Evolutionary conservation across 2,888 invertebrate species (phyloP), one percentile per base, ranked within the genome.

Genomic region (Campopleginae sp.): DNA sequence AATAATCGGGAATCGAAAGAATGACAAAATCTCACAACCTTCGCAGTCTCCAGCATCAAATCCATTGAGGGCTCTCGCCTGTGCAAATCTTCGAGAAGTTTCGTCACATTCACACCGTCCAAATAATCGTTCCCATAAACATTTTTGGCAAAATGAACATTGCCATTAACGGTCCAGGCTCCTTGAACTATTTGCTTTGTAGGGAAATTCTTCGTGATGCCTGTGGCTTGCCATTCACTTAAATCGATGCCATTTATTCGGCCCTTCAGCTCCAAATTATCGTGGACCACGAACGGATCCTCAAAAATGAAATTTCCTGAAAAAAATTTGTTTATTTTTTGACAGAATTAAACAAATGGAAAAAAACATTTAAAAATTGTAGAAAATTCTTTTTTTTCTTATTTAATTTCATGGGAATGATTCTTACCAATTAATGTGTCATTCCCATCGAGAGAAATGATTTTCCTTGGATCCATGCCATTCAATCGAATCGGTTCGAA

Each of bases 141-240:
- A 76, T 93, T 86, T 27, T 92, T 90, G n/a, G 90, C 85, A 54
- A 95, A 94, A 46, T 91, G 88, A 19, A 95, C 88, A 79, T 94
- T 93, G 6, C 92, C 92, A 38, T 90, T 82, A 0, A 94, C 87
- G 2, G 90, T 94, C 95, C 95, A 95, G 44, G 94, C 93, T 6
- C 94, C 94, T 12, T 90, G 91, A 7, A 96, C 92, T 5, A 90
- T 89, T 89, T 95, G 95, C 10, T 90, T 87, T 0, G 90, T 48
- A 3, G 78, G 65, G 58, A 75, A 79, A 14, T 48, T 82, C 14
- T 61, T 88, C 3, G 66, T 88, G 7, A 92, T 84, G 1, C 88
- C 88, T 8, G 77, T 66, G 0, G 84, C 86, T 23, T 89, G 80
- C 92, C 92, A 92, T n/a, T 85, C 84, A 23, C 51, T 58, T 0